Base-by-base conservation (phyloP, 2,113 vertebrate genomes). In the Brienomyrus brachyistius region DNA sequence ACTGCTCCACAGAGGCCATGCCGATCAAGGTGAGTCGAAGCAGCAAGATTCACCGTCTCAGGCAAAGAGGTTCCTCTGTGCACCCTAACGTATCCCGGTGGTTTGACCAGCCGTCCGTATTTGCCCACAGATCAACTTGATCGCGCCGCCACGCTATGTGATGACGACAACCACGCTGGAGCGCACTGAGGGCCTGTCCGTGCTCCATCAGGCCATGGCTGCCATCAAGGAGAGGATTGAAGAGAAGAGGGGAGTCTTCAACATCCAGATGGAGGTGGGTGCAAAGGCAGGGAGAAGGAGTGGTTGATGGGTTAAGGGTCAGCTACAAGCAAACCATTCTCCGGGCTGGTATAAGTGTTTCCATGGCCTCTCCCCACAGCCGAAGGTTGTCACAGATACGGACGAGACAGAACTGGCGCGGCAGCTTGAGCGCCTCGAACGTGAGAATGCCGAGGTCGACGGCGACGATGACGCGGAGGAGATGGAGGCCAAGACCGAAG, bases 141-240 rank as follows among this genome's bases (percentile, higher is more conserved):
- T 99, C 90, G 98, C 98, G 35, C 98, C 98, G 56, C 98, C 98
- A 91, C 97, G 98, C 31, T 99, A 99, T n/a, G 98, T 99, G 92
- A 99, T 99, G 98, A 99, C 98, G 0, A 99, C 98, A 5, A 99
- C 98, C 91, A 99, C 98, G 0, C 95, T 99, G 94, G 98, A 99
- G 94, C 97, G 98, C 92, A 99, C 98, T 47, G 98, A 99, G 94
- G 98, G 98, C 3, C 96, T 99, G 23, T 99, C 98, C 88, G 97
- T 99, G 66, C 97, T 99, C 91, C 99, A 98, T 94, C 98, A 99
- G 94, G 98, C 98, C 91, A 99, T 99, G 98, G 95, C 97, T 85
- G 97, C 98, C 87, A 99, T 99, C 94, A 99, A 99, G 95, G 98
- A 99, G 94, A 98, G 97, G 95, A 99, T 99, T 21, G 98, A 99